phyloP scores from a whole-genome alignment of 2,113 vertebrate species.

The Lasiurus cinereus region DNA sequence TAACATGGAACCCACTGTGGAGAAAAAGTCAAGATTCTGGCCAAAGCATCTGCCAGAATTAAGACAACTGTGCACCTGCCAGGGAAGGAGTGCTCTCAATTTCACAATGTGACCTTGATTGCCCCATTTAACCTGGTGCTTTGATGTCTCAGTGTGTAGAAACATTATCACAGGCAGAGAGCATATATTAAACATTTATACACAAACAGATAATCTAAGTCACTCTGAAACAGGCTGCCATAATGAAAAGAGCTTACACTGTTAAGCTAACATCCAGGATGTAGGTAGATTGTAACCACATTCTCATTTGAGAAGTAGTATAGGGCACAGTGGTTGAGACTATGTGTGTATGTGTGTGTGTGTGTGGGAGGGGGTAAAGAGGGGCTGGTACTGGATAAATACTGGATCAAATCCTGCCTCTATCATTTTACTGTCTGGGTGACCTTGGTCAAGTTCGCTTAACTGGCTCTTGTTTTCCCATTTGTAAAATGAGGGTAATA shows the following conservation, averaged over 20 bases:
- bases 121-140: constrained; percentile 55
- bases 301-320: not conserved
- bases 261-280: not conserved
- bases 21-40: constrained; percentile 16
- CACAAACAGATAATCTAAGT: constrained; percentile 57
- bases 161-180: constrained; percentile 69
- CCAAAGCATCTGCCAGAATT: not conserved
- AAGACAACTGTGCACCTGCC: not conserved
- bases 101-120: constrained; percentile 69
- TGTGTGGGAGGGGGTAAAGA: too few relatives aligned
- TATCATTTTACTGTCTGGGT: not conserved
- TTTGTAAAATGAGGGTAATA: not conserved
- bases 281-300: not conserved
- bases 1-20: not conserved
- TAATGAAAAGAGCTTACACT: not conserved
- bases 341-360: not conserved
- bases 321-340: not conserved
- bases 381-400: not conserved
- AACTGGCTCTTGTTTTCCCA: not conserved
- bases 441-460: constrained; percentile 7
- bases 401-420: constrained; percentile 26
- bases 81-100: constrained; percentile 20
- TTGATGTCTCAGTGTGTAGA: constrained; percentile 65
- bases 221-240: constrained; percentile 37
- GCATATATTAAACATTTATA: constrained; percentile 79